These are phyloP conservation scores for Cyprinus carpio DNA, from an alignment of 2,113 vertebrate species.

Conservation along the genomic window DNA sequence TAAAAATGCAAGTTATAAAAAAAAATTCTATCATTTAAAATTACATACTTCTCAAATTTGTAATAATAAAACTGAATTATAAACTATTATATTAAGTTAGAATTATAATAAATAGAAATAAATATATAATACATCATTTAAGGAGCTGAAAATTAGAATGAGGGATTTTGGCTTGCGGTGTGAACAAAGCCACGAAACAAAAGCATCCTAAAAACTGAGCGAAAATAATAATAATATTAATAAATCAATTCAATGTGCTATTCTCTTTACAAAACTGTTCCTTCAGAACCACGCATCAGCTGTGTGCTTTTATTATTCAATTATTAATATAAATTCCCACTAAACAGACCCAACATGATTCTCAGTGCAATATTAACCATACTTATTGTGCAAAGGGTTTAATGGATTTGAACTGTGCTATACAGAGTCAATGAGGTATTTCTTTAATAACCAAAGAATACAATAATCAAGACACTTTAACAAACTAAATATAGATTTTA, in stretches of 20 bases:
- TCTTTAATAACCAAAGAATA: slow-evolving; percentile 16
- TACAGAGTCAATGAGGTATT: slow-evolving; percentile 50
- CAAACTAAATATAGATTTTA: slow-evolving; percentile 42
- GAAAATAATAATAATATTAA: too few species aligned
- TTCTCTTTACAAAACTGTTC: background rate
- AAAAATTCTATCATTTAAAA: too few species aligned
- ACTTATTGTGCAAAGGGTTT: slow-evolving; percentile 39
- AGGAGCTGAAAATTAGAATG: background rate
- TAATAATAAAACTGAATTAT: too few species aligned
- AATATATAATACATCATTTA: background rate
- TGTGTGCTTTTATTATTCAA: slow-evolving; percentile 20
- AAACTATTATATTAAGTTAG: too few species aligned
- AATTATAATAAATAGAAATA: too few species aligned
- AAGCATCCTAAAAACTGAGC: too few species aligned
- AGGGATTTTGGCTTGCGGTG: background rate
- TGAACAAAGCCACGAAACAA: too few species aligned
- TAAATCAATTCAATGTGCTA: background rate
- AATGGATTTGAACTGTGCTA: slow-evolving; percentile 39
- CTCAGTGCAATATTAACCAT: slow-evolving; percentile 32
- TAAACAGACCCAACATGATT: background rate
- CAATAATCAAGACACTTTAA: background rate
- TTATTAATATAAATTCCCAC: background rate
- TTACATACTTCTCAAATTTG: too few species aligned
- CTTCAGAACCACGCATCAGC: background rate
- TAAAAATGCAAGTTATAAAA: background rate